Conservation (phyloP, 2,888 invertebrate genomes). For the Nymphalis polychloros region DNA sequence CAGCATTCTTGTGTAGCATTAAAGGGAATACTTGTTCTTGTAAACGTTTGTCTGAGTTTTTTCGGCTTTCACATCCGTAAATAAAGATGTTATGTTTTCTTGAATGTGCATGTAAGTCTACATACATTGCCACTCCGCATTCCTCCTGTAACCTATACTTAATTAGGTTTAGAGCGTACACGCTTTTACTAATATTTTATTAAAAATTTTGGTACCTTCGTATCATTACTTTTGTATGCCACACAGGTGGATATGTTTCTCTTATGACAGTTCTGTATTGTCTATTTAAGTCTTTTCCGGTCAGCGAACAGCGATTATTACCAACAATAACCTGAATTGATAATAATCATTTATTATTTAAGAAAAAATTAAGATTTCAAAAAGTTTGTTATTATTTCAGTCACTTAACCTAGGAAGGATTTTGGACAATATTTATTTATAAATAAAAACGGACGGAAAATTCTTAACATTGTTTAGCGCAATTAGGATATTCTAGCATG, state of each 20-base stretch:
- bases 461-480: too few relatives aligned
- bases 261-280: slow-evolving; percentile 96
- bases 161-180: slow-evolving; percentile 29
- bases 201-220: slow-evolving; percentile 80
- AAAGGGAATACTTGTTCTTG: slow-evolving; percentile 96
- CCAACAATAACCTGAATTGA: slow-evolving; percentile 87
- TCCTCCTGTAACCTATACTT: slow-evolving; percentile 89
- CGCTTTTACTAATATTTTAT: background rate
- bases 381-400: too few relatives aligned
- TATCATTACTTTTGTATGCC: slow-evolving; percentile 95
- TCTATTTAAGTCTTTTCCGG: slow-evolving; percentile 96
- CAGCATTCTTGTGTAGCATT: slow-evolving; percentile 95
- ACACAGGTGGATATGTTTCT: slow-evolving; percentile 95
- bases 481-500: too few relatives aligned
- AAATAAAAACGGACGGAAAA: too few relatives aligned
- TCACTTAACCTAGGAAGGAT: too few relatives aligned
- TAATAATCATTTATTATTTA: background rate
- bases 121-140: slow-evolving; percentile 94
- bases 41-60: slow-evolving; percentile 88
- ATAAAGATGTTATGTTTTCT: slow-evolving; percentile 97
- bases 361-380: too few relatives aligned
- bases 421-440: too few relatives aligned
- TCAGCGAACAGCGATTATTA: slow-evolving; percentile 94
- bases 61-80: slow-evolving; percentile 95
- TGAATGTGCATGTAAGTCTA: slow-evolving; percentile 97